Conservation (phyloP, 2,888 invertebrate species). For the Tenthredo notha region DNA sequence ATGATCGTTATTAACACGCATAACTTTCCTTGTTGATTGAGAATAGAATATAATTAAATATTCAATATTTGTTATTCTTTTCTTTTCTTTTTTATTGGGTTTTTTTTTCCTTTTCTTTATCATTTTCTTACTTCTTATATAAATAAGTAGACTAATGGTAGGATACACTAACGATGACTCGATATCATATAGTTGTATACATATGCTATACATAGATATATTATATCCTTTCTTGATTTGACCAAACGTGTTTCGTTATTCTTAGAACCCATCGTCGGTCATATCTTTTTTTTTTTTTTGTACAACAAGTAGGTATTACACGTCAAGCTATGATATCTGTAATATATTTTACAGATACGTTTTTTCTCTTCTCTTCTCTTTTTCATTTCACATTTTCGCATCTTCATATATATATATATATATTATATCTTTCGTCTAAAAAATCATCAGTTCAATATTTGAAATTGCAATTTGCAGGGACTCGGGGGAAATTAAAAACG, state of each 20-base stretch:
- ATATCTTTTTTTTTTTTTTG: neutral
- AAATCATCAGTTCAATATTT: constrained; percentile 3
- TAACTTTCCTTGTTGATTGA: neutral
- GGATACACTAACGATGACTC: constrained; percentile 21
- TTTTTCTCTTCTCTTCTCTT: neutral
- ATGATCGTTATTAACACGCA: neutral
- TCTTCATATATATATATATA: neutral
- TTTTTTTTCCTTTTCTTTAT: neutral
- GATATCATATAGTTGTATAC: constrained; percentile 2
- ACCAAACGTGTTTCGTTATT: neutral
- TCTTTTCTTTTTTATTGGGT: neutral
- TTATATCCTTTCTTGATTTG: neutral
- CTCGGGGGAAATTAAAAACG: neutral
- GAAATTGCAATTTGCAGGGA: neutral
- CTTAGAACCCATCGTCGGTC: neutral
- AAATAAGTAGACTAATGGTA: constrained; percentile 19
- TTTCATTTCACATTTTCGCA: neutral
- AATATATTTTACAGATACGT: constrained; percentile 5
- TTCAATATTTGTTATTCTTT: neutral
- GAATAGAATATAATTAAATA: neutral
- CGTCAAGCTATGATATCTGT: neutral
- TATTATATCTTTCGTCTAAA: neutral
- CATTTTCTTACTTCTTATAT: neutral
- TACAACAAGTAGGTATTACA: constrained; percentile 23
- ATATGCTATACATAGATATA: constrained; percentile 14